Evolutionary conservation across 2,113 vertebrate genomes (phyloP), one percentile per base, ranked within the genome.

Genomic region (Pogona vitticeps): DNA sequence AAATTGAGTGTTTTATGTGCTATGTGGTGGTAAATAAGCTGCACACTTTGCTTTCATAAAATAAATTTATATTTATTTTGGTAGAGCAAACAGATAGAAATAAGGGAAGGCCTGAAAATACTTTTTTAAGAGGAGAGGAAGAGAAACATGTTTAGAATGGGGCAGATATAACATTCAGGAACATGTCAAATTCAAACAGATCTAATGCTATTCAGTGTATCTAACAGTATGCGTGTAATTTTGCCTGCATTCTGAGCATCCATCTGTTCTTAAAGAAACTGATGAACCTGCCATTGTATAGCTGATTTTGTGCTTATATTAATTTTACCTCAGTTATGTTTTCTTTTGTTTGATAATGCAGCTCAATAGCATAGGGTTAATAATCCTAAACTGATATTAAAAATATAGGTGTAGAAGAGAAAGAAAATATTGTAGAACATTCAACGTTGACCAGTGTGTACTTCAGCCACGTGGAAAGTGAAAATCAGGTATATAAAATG

Each of bases 371-470:
- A 87, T 80, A 83, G 38, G 77, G 20, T 6, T 91, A 83, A 79
- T 72, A 68, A 84, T 86, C 42, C 89, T 90, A 77, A 89, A 77
- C 68, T 85, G 67, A 58, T 92, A 10, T 93, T 93, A 90, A 88
- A 94, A 87, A 94, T 85, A 73, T 90, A 97, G 97, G 86, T 91
- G 90, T 87, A 89, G 87, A 91, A 93, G 95, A 93, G 81, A 93
- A 86, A 93, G 92, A 94, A 84, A 91, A 80, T 77, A 38, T 80
- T 76, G 0, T 70, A 83, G 90, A 88, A 33, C n/a, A 76, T 79
- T 21, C 93, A 90, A 88, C 84, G 21, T 61, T 91, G 86, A 73
- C 83, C 88, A 94, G 26, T 88, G 87, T 83, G 86, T 93, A 95
- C 70, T 93, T 90, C 75, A 92, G 59, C 52, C 92, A 92, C 84